Conservation (phyloP, 2,113 vertebrate species). For the Dromaius novaehollandiae region DNA sequence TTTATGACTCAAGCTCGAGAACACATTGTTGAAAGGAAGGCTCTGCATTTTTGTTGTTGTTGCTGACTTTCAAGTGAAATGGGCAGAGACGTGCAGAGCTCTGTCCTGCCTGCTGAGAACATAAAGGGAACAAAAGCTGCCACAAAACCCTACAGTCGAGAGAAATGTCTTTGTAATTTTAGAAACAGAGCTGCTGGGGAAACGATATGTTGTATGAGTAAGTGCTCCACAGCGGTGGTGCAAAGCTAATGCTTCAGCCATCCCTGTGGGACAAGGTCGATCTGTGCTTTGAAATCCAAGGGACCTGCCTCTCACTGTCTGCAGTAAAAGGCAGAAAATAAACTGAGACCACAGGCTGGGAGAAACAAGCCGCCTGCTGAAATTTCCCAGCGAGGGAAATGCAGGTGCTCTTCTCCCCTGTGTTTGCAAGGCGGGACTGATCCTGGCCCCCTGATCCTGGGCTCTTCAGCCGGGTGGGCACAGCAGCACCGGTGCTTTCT, state of each 20-base stretch:
- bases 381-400: background rate
- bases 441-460: background rate
- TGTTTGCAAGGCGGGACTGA: background rate
- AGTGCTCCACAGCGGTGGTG: background rate
- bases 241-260: background rate
- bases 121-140: background rate
- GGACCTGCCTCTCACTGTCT: background rate
- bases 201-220: background rate
- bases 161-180: conserved; percentile 17
- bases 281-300: background rate
- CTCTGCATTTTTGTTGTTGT: background rate
- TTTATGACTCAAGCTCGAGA: conserved; percentile 41
- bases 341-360: background rate
- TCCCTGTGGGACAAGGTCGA: background rate
- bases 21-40: background rate
- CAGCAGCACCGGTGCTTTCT: background rate
- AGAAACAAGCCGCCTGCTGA: background rate
- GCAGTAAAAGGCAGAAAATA: background rate
- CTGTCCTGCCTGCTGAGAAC: conserved; percentile 33
- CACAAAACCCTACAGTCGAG: background rate
- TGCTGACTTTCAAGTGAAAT: background rate
- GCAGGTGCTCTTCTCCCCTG: background rate
- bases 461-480: background rate
- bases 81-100: background rate
- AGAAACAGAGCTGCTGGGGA: background rate